Base-by-base conservation (phyloP, 64 coral and sea anemone species). In the Pachyseris speciosa region DNA sequence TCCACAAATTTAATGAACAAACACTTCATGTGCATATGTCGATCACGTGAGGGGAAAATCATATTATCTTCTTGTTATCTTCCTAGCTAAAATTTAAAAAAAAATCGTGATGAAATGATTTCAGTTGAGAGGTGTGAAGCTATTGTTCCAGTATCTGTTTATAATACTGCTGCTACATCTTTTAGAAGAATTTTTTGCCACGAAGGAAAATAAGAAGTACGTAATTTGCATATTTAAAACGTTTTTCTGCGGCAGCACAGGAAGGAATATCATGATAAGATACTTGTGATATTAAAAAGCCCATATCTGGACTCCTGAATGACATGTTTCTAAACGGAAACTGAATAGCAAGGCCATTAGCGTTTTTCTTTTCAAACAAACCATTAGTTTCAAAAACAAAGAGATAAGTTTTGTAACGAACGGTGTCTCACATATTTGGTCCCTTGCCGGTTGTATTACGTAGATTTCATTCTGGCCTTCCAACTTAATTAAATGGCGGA, bases 1-100 rank as follows among this genome's bases (percentile, higher is more conserved):
- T 76, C 73, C 0, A 25, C 42, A n/a, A 16, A 45, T 50, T 76
- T 76, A 76, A 50, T 48, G 73, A 76, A 76, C 44, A 76, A 76
- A 76, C 73, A 48, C 26, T 51, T 76, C 73, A 76, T 76, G 29
- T 30, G 25, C 43, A 51, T 32, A 13, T 76, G 45, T 48, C 73
- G 43, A 11, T 30, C 4, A 45, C 15, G 4, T 19, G 26, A 32
- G 16, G n/a, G n/a, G n/a, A n/a, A n/a, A n/a, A n/a, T n/a, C n/a
- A n/a, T n/a, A n/a, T n/a, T n/a, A 51, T 15, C 8, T 3, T 31
- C 17, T 50, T 50, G 49, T 16, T 50, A 15, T 50, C 7, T 25
- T 2, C 40, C 24, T 38, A 47, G 16, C 40, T 9, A 13, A 57
- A 19, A 57, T 20, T 57, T 13, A 20, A 57, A 57, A 55, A 55